Base-by-base conservation (phyloP, 23 tunicate genomes). In the Trididemnum clinides region DNA sequence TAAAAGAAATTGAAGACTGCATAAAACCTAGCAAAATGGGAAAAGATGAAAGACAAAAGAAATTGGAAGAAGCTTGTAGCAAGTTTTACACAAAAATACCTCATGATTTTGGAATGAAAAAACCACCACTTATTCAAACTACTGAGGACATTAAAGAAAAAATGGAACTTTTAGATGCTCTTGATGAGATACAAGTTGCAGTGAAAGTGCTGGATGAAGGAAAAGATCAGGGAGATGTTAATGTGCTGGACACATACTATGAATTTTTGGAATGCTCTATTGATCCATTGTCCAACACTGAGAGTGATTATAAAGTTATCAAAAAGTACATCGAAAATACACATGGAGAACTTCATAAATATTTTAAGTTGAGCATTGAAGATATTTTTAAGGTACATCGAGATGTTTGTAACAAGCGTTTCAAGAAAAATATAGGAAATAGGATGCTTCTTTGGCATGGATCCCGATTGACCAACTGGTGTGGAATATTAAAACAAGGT, bases 21-120 rank as follows among this genome's bases (percentile, higher is more conserved):
- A 12, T 91, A 3, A 71, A 70, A 54, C 57, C 36, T 38, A 32
- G 33, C 4, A 71, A 49, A 22, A 29, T 49, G 26, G 81, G 44
- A 32, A 62, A 32, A 26, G 39, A 21, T 34, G 87, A 71, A 33
- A n/a, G n/a, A n/a, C n/a, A n/a, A n/a, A 35, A 39, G 26, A 70
- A 64, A 22, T 39, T 93, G 64, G 64, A 50, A 36, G 91, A 87
- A 2, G 97, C 97, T 1, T 92, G 97, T 72, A 93, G 93, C 64
- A 84, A 93, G 71, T 93, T 93, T 78, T 93, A 93, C 77, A 93
- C 98, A 2, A 71, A 62, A 51, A 80, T 93, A 70, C 98, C 98
- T 25, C 98, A 93, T 72, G 98, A 93, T 58, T 93, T 93, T 72
- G 98, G 98, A 19, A 93, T 93, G 98, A 93, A 84, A 85, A 31